Evolutionary conservation across 2,113 vertebrate genomes (phyloP).

Genomic region (Amia ocellicauda): DNA sequence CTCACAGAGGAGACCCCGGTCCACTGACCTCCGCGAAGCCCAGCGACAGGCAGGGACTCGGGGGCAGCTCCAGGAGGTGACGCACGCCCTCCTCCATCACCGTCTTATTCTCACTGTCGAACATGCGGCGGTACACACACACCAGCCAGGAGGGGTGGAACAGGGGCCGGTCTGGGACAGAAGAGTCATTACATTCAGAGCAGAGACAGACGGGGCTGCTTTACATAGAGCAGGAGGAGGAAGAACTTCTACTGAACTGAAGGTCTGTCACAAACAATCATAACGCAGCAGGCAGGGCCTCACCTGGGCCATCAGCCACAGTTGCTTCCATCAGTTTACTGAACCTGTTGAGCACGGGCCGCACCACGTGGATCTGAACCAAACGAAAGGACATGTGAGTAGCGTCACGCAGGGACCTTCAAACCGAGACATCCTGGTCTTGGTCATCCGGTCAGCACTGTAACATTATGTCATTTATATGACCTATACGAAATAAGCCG

Average conservation of each 20-base stretch:
- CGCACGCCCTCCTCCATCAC: slow-evolving; percentile 80
- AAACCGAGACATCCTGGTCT: too few relatives aligned
- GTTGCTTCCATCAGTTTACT: slow-evolving; percentile 77
- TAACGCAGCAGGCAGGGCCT: slow-evolving; percentile 7
- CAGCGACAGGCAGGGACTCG: slow-evolving; percentile 57
- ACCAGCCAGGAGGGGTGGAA: slow-evolving; percentile 87
- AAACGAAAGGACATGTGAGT: background rate
- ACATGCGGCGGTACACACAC: slow-evolving; percentile 91
- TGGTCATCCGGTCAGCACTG: too few relatives aligned
- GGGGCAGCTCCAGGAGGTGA: slow-evolving; percentile 80
- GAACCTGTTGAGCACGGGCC: slow-evolving; percentile 85
- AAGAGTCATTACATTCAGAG: slow-evolving; percentile 15
- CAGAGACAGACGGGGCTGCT: background rate
- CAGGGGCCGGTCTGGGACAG: slow-evolving; percentile 55
- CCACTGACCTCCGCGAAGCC: slow-evolving; percentile 78
- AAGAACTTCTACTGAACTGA: background rate
- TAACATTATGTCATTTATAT: too few relatives aligned
- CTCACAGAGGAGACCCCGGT: background rate
- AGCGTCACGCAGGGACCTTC: too few relatives aligned
- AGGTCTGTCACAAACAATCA: background rate
- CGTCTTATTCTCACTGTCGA: slow-evolving; percentile 91
- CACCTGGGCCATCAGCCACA: slow-evolving; percentile 67
- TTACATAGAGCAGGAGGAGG: background rate
- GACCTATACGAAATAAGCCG: too few relatives aligned
- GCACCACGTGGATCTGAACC: slow-evolving; percentile 88